A percentile compares a stretch with the other conserved stretches of the same genome.
These are phyloP conservation scores for Hydractinia symbiolongicarpus DNA, from an alignment of 30 jellyfish, hydroid and myxozoan genomes.

Conservation along the genomic window DNA sequence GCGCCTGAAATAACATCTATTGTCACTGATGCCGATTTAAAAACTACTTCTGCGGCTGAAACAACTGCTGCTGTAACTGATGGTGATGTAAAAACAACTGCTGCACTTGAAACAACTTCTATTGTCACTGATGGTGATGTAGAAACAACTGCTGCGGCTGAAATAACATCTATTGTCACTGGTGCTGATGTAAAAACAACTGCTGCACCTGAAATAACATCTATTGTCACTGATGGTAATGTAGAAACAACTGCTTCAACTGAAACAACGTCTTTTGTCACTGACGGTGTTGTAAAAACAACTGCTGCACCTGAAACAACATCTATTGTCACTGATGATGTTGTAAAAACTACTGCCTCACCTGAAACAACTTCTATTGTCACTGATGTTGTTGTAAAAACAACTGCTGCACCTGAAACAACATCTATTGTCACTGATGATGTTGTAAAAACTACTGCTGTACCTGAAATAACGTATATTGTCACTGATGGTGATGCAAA, in stretches of 20 bases:
- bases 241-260: neutral
- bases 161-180: too few species aligned
- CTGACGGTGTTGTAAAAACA: neutral
- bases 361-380: neutral
- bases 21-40: too few species aligned
- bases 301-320: neutral
- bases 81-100: neutral
- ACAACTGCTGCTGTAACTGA: neutral
- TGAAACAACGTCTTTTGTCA: neutral
- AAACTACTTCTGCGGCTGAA: neutral
- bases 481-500: neutral
- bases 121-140: neutral
- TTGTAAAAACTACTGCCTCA: neutral
- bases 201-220: neutral
- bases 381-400: neutral
- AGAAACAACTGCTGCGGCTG: slow-evolving; percentile 5
- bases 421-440: neutral
- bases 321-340: neutral
- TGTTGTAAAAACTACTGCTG: neutral
- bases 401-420: neutral
- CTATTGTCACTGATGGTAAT: neutral
- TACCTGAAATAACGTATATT: neutral
- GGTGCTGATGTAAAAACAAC: neutral
- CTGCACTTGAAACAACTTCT: neutral
- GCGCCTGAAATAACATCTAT: neutral